Evolutionary conservation across 2,113 vertebrate species (phyloP).

Genomic region (Pteruthius melanotis): DNA sequence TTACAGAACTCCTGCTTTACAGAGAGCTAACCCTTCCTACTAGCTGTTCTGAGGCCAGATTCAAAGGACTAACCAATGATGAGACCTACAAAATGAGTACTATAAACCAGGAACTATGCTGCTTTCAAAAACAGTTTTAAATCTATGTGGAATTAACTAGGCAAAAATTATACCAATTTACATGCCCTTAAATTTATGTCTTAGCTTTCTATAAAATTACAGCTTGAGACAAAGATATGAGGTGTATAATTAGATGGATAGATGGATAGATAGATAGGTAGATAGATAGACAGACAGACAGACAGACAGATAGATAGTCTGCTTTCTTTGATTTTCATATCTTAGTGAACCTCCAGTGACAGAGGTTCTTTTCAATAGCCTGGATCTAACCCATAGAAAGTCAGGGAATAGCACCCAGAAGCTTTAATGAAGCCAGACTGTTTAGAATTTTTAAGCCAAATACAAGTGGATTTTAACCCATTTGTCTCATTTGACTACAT

Average conservation of each 20-base stretch:
- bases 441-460: neutral
- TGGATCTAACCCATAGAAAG: neutral
- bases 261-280: neutral
- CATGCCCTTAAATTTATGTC: neutral
- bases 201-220: neutral
- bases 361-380: neutral
- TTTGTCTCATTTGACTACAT: neutral
- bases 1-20: neutral
- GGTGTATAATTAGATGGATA: neutral
- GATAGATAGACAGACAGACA: neutral
- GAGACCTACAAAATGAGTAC: neutral
- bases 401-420: neutral
- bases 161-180: neutral
- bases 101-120: neutral
- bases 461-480: neutral
- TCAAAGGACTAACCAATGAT: neutral
- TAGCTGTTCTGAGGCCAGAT: neutral
- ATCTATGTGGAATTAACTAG: neutral
- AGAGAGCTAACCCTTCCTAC: neutral
- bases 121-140: neutral
- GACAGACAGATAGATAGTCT: neutral
- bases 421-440: neutral
- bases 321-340: neutral
- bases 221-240: neutral
- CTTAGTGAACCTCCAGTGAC: neutral